Evolutionary conservation across 2,888 invertebrate genomes (phyloP).

Genomic region (Netelia melanura): DNA sequence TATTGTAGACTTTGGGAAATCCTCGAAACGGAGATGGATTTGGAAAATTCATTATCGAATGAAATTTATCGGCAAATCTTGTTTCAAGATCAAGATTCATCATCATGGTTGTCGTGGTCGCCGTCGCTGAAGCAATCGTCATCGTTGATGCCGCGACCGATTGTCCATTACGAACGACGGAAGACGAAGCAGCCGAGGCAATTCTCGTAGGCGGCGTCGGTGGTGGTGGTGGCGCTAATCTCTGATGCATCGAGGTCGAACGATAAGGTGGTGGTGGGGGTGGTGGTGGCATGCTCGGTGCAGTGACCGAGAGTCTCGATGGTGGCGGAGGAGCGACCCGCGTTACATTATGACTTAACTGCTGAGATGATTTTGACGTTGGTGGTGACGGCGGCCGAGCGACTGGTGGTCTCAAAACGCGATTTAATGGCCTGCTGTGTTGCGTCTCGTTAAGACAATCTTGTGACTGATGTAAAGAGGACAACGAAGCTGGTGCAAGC

Average conservation of each 20-base stretch:
- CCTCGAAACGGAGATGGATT: slow-evolving; percentile 89
- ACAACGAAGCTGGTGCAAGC: slow-evolving; percentile 85
- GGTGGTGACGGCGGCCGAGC: slow-evolving; percentile 88
- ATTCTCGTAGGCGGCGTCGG: slow-evolving; percentile 75
- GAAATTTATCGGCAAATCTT: slow-evolving; percentile 89
- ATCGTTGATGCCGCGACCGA: background rate
- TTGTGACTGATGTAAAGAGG: slow-evolving; percentile 86
- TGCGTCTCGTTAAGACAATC: slow-evolving; percentile 84
- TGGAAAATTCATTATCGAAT: slow-evolving; percentile 88
- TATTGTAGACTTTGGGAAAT: slow-evolving; percentile 89
- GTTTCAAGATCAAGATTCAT: slow-evolving; percentile 88
- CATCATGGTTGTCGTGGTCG: slow-evolving; percentile 57
- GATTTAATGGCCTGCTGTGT: slow-evolving; percentile 83
- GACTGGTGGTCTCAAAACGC: slow-evolving; percentile 86
- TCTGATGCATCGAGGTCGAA: slow-evolving; percentile 74
- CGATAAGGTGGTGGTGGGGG: slow-evolving; percentile 82
- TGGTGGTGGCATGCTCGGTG: slow-evolving; percentile 82
- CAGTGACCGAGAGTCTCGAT: slow-evolving; percentile 78
- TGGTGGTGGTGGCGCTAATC: slow-evolving; percentile 74
- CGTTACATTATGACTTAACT: slow-evolving; percentile 9
- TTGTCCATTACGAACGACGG: slow-evolving; percentile 27
- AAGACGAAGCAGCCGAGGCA: slow-evolving; percentile 81
- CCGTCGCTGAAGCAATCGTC: slow-evolving; percentile 6
- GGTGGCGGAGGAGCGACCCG: slow-evolving; percentile 70
- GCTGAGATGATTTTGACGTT: slow-evolving; percentile 74